Evolutionary conservation across 2,888 invertebrate genomes (phyloP).

Genomic region (Apamea crenata): DNA sequence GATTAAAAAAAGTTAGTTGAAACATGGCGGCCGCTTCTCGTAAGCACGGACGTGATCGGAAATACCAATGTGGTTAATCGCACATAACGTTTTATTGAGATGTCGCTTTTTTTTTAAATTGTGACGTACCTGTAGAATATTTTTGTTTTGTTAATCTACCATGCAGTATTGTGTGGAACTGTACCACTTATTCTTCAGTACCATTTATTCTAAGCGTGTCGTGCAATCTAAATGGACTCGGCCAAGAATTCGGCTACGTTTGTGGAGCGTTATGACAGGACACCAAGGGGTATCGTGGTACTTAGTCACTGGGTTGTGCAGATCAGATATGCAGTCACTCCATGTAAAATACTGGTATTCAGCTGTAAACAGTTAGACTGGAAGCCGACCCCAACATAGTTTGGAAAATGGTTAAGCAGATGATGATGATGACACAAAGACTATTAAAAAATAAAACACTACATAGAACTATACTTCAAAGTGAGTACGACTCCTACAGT

Average conservation of each 20-base stretch:
- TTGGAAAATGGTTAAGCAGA: too few relatives aligned
- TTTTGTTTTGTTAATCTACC: slow-evolving; percentile 2
- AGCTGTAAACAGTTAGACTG: too few relatives aligned
- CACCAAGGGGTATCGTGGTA: not conserved
- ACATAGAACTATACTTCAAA: not conserved
- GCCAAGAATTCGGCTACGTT: not conserved
- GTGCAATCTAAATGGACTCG: not conserved
- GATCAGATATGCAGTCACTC: too few relatives aligned
- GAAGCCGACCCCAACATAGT: too few relatives aligned
- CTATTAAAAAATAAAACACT: not conserved
- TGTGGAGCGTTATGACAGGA: not conserved
- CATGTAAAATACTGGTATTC: too few relatives aligned
- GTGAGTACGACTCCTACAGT: not conserved
- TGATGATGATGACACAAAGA: not conserved
- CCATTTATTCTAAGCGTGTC: not conserved
- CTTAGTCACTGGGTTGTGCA: too few relatives aligned
- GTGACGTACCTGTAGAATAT: slow-evolving; percentile 4
- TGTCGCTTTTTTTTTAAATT: not conserved
- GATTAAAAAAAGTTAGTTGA: slow-evolving; percentile 36
- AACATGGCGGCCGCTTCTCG: slow-evolving; percentile 25
- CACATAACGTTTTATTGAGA: not conserved
- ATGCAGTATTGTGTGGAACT: not conserved
- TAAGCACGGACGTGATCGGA: slow-evolving; percentile 33
- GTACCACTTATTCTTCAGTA: not conserved
- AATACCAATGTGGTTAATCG: slow-evolving; percentile 47